Conservation (phyloP, 2,113 vertebrate species). For the Dicentrarchus labrax region DNA sequence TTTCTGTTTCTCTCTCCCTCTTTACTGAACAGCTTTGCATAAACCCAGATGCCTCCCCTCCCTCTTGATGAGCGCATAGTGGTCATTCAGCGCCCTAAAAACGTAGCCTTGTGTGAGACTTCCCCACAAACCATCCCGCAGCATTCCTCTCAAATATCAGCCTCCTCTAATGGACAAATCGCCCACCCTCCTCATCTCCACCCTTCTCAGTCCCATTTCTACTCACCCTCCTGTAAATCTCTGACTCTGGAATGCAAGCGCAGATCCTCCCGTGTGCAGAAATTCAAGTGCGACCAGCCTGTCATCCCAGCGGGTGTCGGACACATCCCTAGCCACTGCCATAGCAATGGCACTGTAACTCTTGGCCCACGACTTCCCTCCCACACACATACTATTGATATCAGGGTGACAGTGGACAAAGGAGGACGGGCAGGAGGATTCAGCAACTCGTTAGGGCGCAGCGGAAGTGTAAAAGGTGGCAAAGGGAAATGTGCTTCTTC, state of each 20-base stretch:
- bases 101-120: slow-evolving; percentile 79
- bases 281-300: slow-evolving; percentile 74
- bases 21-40: slow-evolving; percentile 76
- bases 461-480: slow-evolving; percentile 71
- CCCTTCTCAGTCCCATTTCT: slow-evolving; percentile 69
- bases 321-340: slow-evolving; percentile 80
- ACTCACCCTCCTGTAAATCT: slow-evolving; percentile 73
- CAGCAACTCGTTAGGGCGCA: slow-evolving; percentile 76
- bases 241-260: slow-evolving; percentile 84
- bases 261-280: slow-evolving; percentile 74
- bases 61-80: slow-evolving; percentile 91
- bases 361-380: slow-evolving; percentile 81
- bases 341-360: slow-evolving; percentile 85
- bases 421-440: slow-evolving; percentile 64
- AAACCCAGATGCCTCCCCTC: slow-evolving; percentile 90
- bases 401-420: slow-evolving; percentile 83
- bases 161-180: slow-evolving; percentile 66
- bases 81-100: slow-evolving; percentile 87
- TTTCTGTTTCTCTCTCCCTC: slow-evolving; percentile 55
- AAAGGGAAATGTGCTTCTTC: slow-evolving; percentile 74
- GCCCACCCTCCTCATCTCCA: slow-evolving; percentile 72
- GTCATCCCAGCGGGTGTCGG: slow-evolving; percentile 51
- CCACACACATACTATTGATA: slow-evolving; percentile 86
- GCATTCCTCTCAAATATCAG: slow-evolving; percentile 75
- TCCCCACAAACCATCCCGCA: slow-evolving; percentile 81